Percentiles rank a stretch among this genome's conserved stretches.
Evolutionary conservation across 2,888 invertebrate genomes (phyloP).

Genomic region (Sceliomorpha sp.): DNA sequence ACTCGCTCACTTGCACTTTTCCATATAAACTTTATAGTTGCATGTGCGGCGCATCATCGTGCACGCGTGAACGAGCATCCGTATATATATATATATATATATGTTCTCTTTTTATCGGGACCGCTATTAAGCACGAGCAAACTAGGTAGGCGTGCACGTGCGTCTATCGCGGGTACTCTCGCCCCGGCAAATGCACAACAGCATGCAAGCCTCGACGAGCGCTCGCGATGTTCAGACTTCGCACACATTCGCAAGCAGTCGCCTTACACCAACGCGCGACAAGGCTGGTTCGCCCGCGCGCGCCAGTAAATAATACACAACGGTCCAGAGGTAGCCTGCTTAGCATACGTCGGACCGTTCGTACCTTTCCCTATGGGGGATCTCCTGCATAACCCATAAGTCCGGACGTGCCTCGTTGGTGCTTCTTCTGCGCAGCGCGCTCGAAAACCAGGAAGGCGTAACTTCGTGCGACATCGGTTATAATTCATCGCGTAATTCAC

Average conservation of each 20-base stretch:
- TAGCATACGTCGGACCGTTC: conserved; percentile 72
- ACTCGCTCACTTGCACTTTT: conserved; percentile 26
- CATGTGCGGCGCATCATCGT: conserved; percentile 34
- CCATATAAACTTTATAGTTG: conserved; percentile 40
- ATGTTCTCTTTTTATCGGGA: conserved; percentile 67
- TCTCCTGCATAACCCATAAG: conserved; percentile 76
- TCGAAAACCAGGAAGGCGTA: conserved; percentile 70
- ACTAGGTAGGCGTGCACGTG: conserved; percentile 66
- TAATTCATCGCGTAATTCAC: conserved; percentile 55
- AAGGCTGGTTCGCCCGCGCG: too few relatives aligned
- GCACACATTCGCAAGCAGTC: too few relatives aligned
- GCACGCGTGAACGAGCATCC: conserved; percentile 41
- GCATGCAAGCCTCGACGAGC: too few relatives aligned
- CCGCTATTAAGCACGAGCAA: conserved; percentile 62
- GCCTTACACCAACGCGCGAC: too few relatives aligned
- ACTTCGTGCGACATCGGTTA: conserved; percentile 62
- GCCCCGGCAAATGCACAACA: conserved; percentile 31
- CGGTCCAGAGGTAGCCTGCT: conserved; percentile 64
- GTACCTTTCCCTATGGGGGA: conserved; percentile 54
- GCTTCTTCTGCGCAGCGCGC: conserved; percentile 42
- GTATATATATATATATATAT: too few relatives aligned
- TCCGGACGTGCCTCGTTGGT: conserved; percentile 63
- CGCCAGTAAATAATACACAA: conserved; percentile 63
- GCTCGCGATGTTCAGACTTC: too few relatives aligned
- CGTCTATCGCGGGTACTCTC: conserved; percentile 49